These are phyloP conservation scores for Athene noctua DNA, from an alignment of 2,113 vertebrate genomes.

Conservation along the genomic window DNA sequence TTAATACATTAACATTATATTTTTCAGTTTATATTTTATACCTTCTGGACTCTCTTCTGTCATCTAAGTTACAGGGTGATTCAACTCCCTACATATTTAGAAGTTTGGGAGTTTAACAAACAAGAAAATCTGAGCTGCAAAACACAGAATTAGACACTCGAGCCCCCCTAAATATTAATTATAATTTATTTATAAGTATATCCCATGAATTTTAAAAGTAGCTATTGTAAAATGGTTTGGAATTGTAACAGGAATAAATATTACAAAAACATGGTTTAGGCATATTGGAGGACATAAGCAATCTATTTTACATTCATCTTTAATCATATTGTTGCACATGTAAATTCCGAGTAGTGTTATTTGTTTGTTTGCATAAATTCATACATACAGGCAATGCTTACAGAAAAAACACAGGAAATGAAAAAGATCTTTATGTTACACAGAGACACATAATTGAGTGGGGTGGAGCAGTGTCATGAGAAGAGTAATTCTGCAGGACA, in stretches of 20 bases:
- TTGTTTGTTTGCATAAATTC: not conserved
- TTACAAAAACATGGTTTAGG: not conserved
- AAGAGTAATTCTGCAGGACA: not conserved
- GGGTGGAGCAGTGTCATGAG: accelerated
- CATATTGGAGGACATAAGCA: not conserved
- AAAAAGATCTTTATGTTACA: not conserved
- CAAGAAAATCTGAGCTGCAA: not conserved
- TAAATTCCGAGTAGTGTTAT: not conserved
- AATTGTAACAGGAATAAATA: not conserved
- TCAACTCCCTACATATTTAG: not conserved
- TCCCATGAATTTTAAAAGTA: not conserved
- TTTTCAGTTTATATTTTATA: not conserved
- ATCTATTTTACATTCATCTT: not conserved
- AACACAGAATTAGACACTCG: not conserved
- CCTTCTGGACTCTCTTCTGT: not conserved
- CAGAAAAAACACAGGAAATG: not conserved
- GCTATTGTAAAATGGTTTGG: not conserved
- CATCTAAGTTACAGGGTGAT: not conserved
- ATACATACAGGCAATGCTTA: not conserved
- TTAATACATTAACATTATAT: not conserved
- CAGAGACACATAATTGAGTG: not conserved
- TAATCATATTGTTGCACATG: not conserved
- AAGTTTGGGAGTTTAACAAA: not conserved
- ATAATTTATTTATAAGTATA: not conserved
- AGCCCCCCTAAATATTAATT: not conserved